Evolutionary conservation across 2,888 invertebrate genomes (phyloP).

Genomic region (Caprella mutica): DNA sequence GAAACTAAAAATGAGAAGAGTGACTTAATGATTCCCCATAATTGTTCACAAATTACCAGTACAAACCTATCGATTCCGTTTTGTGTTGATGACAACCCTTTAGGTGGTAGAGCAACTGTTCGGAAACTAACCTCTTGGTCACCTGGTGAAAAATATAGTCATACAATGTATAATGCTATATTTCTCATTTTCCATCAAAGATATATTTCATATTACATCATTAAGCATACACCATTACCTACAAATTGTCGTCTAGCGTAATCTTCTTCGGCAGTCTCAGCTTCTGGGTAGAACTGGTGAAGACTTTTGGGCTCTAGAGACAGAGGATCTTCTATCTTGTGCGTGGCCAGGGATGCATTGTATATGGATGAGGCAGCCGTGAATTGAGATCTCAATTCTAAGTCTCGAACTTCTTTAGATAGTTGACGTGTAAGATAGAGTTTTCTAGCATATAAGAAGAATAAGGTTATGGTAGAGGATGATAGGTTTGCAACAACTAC

Average conservation of each 20-base stretch:
- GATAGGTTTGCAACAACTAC: constrained; percentile 41
- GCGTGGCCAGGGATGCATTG: constrained; percentile 25
- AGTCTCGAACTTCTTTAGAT: constrained; percentile 23
- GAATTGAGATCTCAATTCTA: constrained; percentile 32
- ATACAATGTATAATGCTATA: not conserved
- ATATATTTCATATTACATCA: no score
- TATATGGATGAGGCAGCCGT: constrained; percentile 24
- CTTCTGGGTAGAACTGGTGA: not conserved
- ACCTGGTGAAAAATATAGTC: no score
- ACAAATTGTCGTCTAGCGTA: constrained; percentile 26
- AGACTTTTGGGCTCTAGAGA: not conserved
- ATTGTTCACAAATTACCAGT: no score
- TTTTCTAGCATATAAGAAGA: constrained; percentile 41
- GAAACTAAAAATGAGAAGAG: no score
- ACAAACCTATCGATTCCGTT: no score
- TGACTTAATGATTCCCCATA: no score
- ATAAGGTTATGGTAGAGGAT: constrained; percentile 41
- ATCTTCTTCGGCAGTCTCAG: not conserved
- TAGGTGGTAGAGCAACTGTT: constrained; percentile 32
- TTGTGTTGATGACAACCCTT: constrained; percentile 8
- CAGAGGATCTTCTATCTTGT: not conserved
- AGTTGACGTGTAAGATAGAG: constrained; percentile 35
- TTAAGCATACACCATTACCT: no score
- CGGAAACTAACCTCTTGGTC: constrained; percentile 33
- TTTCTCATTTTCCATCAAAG: not conserved